Evolutionary conservation across 2,113 vertebrate genomes (phyloP).

Genomic region (Anser cygnoides): DNA sequence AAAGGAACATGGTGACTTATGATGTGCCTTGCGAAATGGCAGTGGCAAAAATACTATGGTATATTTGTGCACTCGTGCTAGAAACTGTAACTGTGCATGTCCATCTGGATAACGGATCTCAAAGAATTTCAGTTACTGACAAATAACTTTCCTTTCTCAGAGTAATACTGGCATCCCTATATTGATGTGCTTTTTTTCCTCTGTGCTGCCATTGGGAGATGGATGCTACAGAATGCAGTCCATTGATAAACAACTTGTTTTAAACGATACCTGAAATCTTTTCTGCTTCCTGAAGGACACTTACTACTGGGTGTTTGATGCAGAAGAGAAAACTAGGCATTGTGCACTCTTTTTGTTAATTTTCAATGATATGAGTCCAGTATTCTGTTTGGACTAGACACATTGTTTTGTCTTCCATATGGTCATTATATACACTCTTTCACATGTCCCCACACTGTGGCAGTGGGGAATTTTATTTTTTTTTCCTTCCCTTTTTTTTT

Average conservation of each 20-base stretch:
- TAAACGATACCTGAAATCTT: not conserved
- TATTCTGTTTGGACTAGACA: not conserved
- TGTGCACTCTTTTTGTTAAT: not conserved
- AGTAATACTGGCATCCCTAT: not conserved
- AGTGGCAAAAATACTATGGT: not conserved
- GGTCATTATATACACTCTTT: not conserved
- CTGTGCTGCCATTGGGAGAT: not conserved
- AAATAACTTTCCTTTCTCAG: not conserved
- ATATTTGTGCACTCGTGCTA: not conserved
- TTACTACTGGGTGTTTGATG: not conserved
- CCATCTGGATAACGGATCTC: not conserved
- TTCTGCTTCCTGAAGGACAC: not conserved
- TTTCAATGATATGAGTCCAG: not conserved
- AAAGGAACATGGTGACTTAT: not conserved
- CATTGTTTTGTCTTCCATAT: not conserved
- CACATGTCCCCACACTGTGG: not conserved
- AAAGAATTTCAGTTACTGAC: not conserved
- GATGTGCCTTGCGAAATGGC: not conserved
- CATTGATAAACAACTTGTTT: not conserved
- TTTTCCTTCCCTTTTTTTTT: not conserved
- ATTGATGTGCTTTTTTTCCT: not conserved
- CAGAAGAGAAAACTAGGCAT: not conserved
- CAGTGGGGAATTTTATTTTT: not conserved
- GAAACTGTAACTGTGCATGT: not conserved
- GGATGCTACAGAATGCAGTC: not conserved